Evolutionary conservation across 1,140 invertebrate genomes (phyloP), one percentile per base, ranked within the genome.

Genomic region (Melipona quadrifasciata): DNA sequence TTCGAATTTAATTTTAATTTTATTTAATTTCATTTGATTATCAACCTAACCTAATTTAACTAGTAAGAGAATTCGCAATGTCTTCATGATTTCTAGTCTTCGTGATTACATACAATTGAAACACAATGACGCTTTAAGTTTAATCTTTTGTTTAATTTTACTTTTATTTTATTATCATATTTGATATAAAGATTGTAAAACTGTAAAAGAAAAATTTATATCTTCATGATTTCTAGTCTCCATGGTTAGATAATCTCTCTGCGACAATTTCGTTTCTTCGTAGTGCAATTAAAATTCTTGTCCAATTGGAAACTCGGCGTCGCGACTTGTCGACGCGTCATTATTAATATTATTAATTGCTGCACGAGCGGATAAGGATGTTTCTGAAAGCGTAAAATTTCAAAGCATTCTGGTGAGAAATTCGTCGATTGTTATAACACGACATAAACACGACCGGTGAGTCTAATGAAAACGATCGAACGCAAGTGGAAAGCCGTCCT

Each of bases 391-490:
- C 19, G 21, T 31, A 34, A 34, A 57, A 21, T n/a, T 1, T 1
- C 17, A 16, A 57, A 57, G 72, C 5, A 16, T 74, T 74, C 2
- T n/a, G 55, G 39, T 24, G 0, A 47, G 21, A 64, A 31, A 75
- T 67, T 83, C 55, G 53, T 53, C 39, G 74, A 77, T 77, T 12
- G 53, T 77, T 68, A 14, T 79, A 70, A 51, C 55, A n/a, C 27
- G 82, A 61, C 64, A 83, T 67, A 83, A 83, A 83, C 55, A 83
- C 39, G 65, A 57, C 75, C 31, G 39, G 67, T 70, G 39, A 27
- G 47, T 31, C 55, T 84, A 84, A 84, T 84, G 82, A 82, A 88
- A 88, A 86, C 64, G 87, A 73, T 79, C 85, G 80, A 80, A 86
- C 80, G 61, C 74, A 78, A 83, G 74, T 78, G 65, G 76, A 72